Conservation (phyloP, 2,113 vertebrate genomes). For the Sinocyclocheilus grahami region DNA sequence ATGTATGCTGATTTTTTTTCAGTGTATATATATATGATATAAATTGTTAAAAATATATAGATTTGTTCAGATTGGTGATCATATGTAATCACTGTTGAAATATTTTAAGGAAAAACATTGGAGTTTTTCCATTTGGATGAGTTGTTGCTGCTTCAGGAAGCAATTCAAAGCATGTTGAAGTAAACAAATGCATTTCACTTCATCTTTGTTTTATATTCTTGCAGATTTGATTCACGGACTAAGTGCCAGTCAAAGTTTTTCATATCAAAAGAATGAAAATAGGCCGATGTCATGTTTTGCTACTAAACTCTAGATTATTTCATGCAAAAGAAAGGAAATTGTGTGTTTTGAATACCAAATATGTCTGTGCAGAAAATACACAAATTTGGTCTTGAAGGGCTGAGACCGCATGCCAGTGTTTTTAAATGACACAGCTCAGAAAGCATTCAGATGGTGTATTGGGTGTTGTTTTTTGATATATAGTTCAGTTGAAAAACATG, state of each 20-base stretch:
- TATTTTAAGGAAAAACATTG: neutral
- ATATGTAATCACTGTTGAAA: neutral
- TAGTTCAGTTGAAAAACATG: neutral
- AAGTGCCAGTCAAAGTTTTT: neutral
- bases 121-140: neutral
- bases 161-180: neutral
- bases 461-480: neutral
- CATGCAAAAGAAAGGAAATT: conserved; percentile 67
- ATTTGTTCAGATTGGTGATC: neutral
- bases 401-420: neutral
- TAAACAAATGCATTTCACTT: neutral
- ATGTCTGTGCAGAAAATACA: conserved; percentile 7
- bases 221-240: neutral
- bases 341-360: conserved; percentile 70
- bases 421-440: neutral
- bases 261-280: neutral
- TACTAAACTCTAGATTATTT: neutral
- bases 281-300: neutral
- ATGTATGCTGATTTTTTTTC: neutral
- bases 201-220: neutral
- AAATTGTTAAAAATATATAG: neutral
- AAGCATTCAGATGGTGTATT: neutral
- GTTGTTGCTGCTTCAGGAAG: neutral
- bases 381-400: neutral
- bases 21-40: neutral